phyloP scores from a whole-genome alignment of 2,888 invertebrate genomes.

The Callyntrura sp. region DNA sequence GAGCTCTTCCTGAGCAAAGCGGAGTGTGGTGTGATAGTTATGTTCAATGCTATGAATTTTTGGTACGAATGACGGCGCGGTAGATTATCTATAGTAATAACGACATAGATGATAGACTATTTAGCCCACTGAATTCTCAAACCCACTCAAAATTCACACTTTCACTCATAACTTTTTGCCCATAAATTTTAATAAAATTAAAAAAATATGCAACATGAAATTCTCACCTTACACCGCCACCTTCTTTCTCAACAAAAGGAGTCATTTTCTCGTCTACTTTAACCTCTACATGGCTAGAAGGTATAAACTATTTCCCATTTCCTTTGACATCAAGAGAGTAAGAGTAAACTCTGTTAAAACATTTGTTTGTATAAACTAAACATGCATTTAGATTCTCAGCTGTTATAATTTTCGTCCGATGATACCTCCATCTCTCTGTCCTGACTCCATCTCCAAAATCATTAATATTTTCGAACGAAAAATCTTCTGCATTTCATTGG shows the following conservation, averaged over 20 bases:
- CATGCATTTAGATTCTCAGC: neutral
- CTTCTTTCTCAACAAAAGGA: neutral
- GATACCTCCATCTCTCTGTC: neutral
- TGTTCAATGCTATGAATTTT: neutral
- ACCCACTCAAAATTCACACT: neutral
- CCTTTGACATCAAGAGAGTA: neutral
- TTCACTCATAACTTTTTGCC: neutral
- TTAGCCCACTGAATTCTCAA: neutral
- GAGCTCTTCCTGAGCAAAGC: slow-evolving; percentile 15
- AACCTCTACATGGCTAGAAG: slow-evolving; percentile 5
- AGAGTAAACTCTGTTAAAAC: neutral
- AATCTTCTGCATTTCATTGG: too few relatives aligned
- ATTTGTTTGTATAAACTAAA: neutral
- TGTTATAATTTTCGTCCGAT: neutral
- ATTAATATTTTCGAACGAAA: too few relatives aligned
- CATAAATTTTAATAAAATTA: neutral
- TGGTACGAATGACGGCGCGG: neutral
- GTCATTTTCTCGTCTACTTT: neutral
- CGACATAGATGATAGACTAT: neutral
- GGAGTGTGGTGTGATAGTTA: slow-evolving; percentile 3
- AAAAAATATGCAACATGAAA: neutral
- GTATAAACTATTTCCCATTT: neutral
- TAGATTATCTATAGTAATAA: neutral
- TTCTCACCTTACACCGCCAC: slow-evolving; percentile 38
- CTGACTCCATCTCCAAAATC: neutral